phyloP scores from a whole-genome alignment of 2,113 vertebrate species.

The Neotragus pygmaeus region DNA sequence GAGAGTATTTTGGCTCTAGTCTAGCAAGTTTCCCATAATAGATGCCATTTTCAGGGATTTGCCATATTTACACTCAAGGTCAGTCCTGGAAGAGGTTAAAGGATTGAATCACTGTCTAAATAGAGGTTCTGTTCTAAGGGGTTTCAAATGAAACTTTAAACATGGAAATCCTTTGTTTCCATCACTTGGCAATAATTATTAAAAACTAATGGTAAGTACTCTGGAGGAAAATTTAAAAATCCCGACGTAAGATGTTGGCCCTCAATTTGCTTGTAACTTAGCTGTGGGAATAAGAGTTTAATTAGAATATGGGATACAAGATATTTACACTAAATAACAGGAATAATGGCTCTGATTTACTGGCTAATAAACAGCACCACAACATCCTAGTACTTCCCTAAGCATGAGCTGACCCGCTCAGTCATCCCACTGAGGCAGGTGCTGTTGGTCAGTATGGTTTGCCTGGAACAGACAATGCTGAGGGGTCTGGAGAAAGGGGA shows the following conservation, averaged over 20 bases:
- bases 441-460: not conserved
- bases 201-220: not conserved
- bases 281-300: not conserved
- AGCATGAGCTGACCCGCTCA: not conserved
- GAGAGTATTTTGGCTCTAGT: conserved; percentile 47
- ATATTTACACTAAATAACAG: not conserved
- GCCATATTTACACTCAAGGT: conserved; percentile 56
- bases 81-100: conserved; percentile 37
- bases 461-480: not conserved
- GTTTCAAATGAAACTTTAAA: conserved; percentile 46
- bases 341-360: not conserved
- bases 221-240: not conserved
- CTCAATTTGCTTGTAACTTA: conserved; percentile 32
- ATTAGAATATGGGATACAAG: not conserved
- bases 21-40: conserved; percentile 48
- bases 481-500: not conserved
- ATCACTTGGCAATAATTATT: conserved; percentile 2
- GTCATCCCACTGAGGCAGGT: not conserved
- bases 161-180: conserved; percentile 4
- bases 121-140: not conserved
- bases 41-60: conserved; percentile 59
- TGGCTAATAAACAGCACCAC: not conserved
- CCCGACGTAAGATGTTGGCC: not conserved
- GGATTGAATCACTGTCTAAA: conserved; percentile 45
- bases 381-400: not conserved